These are phyloP conservation scores for Nibea coibor DNA, from an alignment of 2,113 vertebrate species.

Conservation along the genomic window DNA sequence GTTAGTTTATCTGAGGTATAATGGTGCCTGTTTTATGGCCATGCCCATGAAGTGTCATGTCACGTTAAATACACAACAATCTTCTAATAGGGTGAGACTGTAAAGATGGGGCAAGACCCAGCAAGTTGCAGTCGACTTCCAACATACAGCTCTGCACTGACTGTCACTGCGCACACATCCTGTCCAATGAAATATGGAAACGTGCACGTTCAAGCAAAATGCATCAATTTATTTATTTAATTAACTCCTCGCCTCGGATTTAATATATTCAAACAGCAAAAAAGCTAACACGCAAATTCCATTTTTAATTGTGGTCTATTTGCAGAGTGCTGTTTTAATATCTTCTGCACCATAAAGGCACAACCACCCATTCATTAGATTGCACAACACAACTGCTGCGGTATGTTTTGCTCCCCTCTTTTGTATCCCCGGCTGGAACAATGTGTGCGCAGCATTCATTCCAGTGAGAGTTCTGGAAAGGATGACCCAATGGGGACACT, in stretches of 20 bases:
- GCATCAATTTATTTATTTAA: constrained; percentile 3
- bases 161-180: background rate
- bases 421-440: constrained; percentile 44
- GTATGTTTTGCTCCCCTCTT: constrained; percentile 33
- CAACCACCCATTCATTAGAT: constrained; percentile 70
- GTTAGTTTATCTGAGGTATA: constrained; percentile 40
- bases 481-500: constrained; percentile 32
- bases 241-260: constrained; percentile 21
- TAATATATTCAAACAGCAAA: constrained; percentile 22
- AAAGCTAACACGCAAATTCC: constrained; percentile 54
- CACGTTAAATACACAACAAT: constrained; percentile 26
- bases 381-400: constrained; percentile 55
- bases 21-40: constrained; percentile 18
- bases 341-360: constrained; percentile 54
- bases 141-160: constrained; percentile 6
- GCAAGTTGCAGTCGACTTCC: constrained; percentile 24
- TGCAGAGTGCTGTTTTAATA: constrained; percentile 51
- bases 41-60: constrained; percentile 3
- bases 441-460: constrained; percentile 42
- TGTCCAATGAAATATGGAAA: background rate
- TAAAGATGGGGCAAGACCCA: constrained; percentile 33
- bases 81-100: constrained; percentile 16
- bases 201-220: constrained; percentile 1
- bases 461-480: constrained; percentile 36
- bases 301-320: constrained; percentile 55